Evolutionary conservation across 2,888 invertebrate species (phyloP), one percentile per base, ranked within the genome.

Genomic region (Melinaea menophilus): DNA sequence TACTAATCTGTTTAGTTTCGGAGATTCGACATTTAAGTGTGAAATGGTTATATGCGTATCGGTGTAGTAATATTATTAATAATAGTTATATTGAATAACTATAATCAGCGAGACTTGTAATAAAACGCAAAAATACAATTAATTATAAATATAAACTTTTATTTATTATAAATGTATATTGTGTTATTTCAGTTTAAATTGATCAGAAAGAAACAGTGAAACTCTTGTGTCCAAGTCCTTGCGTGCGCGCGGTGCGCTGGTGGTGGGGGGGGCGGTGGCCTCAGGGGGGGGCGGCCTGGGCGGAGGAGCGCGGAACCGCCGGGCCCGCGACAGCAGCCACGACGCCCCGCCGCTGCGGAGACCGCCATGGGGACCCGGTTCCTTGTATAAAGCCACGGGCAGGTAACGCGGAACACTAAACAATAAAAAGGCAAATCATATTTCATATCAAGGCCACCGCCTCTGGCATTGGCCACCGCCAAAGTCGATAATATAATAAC

Each of bases 311-410:
- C 87, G 82, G 66, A 88, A 84, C 7, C 84, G 81, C 5, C 90
- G 82, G 11, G 90, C 90, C 13, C 90, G 78, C 1, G 81, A 88
- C 31, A 90, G 74, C 63, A 88, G 89, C 90, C 90, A 90, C 7
- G 85, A 67, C 5, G 86, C 76, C 65, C 84, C 84, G 2, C 77
- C 78, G 69, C 80, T 86, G 35, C 84, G 82, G 66, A 86, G 77
- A 13, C 79, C 72, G 2, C 82, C 77, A 63, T 75, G 74, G 2
- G 77, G 47, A 2, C 79, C 79, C 33, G 72, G 67, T 22, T 81
- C 80, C 66, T 80, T 79, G 58, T 86, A 85, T 2, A 83, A 74
- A 2, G 79, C 79, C n/a, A 79, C 75, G 2, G 84, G 74, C 7
- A 79, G 70, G 13, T 85, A 84, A 0, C 86, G 83, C 2, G 88